Base-by-base conservation (phyloP, 2,888 invertebrate species). In the Andrena bucephala region DNA sequence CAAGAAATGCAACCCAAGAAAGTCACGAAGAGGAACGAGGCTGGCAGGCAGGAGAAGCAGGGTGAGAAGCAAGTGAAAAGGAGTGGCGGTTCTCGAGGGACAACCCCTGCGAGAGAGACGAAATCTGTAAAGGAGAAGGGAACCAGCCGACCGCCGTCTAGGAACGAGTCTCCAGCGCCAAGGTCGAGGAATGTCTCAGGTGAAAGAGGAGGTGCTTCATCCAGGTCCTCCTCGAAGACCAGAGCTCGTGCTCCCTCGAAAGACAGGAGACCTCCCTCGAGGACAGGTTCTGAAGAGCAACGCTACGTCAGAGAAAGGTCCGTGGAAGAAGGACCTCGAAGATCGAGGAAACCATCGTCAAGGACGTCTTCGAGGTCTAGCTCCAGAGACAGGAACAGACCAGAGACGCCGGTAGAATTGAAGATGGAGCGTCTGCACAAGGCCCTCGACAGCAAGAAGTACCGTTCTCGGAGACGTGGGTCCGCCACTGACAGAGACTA, bases 351-450 rank as follows among this genome's bases (percentile, higher is more conserved):
- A 33, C 80, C 90, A 6, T 85, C 91, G 0, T 93, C 93, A 2
- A 90, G 92, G 60, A 83, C 92, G 0, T 90, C 83, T 67, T 93
- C 93, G 2, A 90, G 93, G 63, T 90, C 92, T 0, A 93, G 79
- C 72, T 93, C 94, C 5, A 89, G 86, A 13, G 93, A 93, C 42
- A 89, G 93, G 3, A 87, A 84, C 0, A 80, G 91, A 63, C 81
- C 86, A 0, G 84, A 72, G 42, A 91, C 94, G 0, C 94, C 94
- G 79, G 94, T 93, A 2, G 94, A 94, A 2, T 89, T 91, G 3
- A 94, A 92, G 73, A 89, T 94, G 74, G 94, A 94, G 77, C 92
- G 85, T 75, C 88, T 92, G 83, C 92, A 87, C 66, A 89, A 77
- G n/a, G 89, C 91, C 8, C 72, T 90, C 5, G 89, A 87, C 1